phyloP scores from a whole-genome alignment of 2,797 vertebrate species.

The Cyclopterus lumpus region DNA sequence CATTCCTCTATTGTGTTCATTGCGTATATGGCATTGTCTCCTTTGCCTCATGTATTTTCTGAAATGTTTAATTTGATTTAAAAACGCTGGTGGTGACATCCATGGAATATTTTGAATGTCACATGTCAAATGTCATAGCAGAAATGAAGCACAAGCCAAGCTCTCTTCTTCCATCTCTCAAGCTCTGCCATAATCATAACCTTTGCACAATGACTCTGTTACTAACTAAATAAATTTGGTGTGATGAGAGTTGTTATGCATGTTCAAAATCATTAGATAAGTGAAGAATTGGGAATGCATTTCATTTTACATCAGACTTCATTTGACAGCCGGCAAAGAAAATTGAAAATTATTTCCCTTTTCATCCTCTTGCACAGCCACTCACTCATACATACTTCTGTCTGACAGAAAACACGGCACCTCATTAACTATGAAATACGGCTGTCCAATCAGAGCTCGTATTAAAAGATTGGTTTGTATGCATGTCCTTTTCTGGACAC shows the following conservation, averaged over 20 bases:
- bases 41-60: too few species aligned
- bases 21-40: too few species aligned
- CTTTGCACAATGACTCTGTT: constrained; percentile 14
- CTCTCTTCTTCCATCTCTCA: constrained; percentile 8
- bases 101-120: constrained; percentile 36
- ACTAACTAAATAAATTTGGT: constrained; percentile 17
- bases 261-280: constrained; percentile 30
- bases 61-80: too few species aligned
- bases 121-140: constrained; percentile 30
- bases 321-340: constrained; percentile 23
- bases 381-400: constrained; percentile 21
- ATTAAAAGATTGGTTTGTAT: constrained; percentile 62
- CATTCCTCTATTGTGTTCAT: too few species aligned
- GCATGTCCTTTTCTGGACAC: constrained; percentile 52
- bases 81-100: constrained; percentile 15
- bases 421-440: constrained; percentile 57
- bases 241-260: constrained; percentile 31
- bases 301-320: constrained; percentile 40
- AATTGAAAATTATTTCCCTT: constrained; percentile 27
- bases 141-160: constrained; percentile 14
- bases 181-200: constrained; percentile 3
- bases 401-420: constrained; percentile 55
- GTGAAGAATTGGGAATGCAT: constrained; percentile 16
- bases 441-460: constrained; percentile 68
- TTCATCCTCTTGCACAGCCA: constrained; percentile 4